Conservation (phyloP, 92 coral and sea anemone species). For the Parazoanthus atlanticus region DNA sequence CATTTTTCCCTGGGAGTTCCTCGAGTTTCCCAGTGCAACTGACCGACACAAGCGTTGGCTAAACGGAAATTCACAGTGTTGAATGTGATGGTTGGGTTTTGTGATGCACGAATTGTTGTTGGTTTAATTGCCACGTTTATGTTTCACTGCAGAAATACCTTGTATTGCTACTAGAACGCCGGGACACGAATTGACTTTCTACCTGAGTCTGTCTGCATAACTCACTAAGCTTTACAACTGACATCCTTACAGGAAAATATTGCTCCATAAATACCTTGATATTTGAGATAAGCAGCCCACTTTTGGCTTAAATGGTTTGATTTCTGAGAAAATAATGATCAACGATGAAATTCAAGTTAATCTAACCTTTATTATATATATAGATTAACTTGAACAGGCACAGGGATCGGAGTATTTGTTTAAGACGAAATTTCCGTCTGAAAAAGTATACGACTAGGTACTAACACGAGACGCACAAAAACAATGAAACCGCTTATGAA, state of each 20-base stretch:
- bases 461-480: background rate
- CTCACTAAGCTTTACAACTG: background rate
- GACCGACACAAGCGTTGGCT: too few species aligned
- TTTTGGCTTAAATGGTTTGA: constrained; percentile 77
- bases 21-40: too few species aligned
- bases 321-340: constrained; percentile 36
- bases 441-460: background rate
- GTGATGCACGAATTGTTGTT: too few species aligned
- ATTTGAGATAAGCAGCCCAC: constrained; percentile 75
- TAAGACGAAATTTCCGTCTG: too few species aligned
- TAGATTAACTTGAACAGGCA: too few species aligned
- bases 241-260: background rate
- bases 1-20: too few species aligned
- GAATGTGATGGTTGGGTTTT: too few species aligned
- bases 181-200: background rate
- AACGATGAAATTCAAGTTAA: background rate
- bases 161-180: background rate
- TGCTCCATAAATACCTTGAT: constrained; percentile 65
- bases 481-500: background rate
- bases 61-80: too few species aligned
- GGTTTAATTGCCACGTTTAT: too few species aligned
- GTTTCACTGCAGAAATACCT: too few species aligned
- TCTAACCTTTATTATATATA: too few species aligned
- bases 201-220: background rate
- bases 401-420: too few species aligned